These are phyloP conservation scores for Melinaea menophilus DNA, from an alignment of 2,888 invertebrate species.

Conservation along the genomic window DNA sequence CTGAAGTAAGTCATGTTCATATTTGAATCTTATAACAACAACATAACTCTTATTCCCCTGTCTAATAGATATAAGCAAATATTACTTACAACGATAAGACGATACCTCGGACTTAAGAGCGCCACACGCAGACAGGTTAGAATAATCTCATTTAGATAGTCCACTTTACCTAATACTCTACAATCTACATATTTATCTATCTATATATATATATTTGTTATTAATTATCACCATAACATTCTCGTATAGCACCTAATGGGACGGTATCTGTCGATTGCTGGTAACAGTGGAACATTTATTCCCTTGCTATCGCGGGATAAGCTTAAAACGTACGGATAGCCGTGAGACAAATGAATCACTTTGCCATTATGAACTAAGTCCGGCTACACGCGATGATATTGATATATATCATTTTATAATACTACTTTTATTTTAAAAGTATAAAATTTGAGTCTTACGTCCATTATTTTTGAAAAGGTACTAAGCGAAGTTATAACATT, in stretches of 20 bases:
- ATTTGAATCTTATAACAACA: too few species aligned
- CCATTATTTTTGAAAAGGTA: too few species aligned
- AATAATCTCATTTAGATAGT: constrained; percentile 5
- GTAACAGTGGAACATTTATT: constrained; percentile 52
- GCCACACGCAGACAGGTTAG: constrained; percentile 9
- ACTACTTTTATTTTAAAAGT: too few species aligned
- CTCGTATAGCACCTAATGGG: constrained; percentile 36
- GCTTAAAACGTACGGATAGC: constrained; percentile 61
- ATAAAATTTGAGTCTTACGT: too few species aligned
- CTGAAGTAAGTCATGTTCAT: too few species aligned
- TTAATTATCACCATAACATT: constrained; percentile 35
- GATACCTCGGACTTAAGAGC: background rate
- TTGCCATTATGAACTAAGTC: constrained; percentile 48
- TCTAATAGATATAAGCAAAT: constrained; percentile 4
- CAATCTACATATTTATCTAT: constrained; percentile 7
- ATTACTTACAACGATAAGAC: constrained; percentile 1
- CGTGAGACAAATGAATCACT: constrained; percentile 61
- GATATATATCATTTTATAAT: background rate
- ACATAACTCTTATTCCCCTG: background rate
- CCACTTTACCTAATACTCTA: constrained; percentile 3
- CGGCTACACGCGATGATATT: constrained; percentile 25
- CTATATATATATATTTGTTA: constrained; percentile 28
- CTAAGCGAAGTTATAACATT: background rate
- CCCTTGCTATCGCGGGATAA: constrained; percentile 55
- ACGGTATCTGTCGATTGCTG: constrained; percentile 43